Conservation (phyloP, 2,888 invertebrate species). For the Dicyrtomina minuta region DNA sequence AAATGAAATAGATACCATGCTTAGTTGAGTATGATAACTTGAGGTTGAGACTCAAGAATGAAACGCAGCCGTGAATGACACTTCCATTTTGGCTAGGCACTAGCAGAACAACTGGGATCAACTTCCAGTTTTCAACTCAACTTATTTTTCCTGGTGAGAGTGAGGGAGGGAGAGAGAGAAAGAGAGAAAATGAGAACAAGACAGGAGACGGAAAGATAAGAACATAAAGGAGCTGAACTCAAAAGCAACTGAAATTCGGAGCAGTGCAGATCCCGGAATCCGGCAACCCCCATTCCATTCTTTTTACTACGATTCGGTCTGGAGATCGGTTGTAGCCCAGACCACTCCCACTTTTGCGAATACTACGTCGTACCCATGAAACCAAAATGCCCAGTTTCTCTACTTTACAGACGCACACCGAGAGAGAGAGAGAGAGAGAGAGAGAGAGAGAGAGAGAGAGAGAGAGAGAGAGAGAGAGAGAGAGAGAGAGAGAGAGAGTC, state of each 20-base stretch:
- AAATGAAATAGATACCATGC: too few species aligned
- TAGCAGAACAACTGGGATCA: slow-evolving; percentile 23
- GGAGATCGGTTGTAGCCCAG: slow-evolving; percentile 51
- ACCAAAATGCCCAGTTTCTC: slow-evolving; percentile 17
- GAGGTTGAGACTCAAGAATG: neutral
- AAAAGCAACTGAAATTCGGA: slow-evolving; percentile 36
- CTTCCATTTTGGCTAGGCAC: slow-evolving; percentile 30
- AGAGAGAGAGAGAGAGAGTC: too few species aligned
- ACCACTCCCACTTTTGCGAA: slow-evolving; percentile 48
- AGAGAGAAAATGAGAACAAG: slow-evolving; percentile 36
- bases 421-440: too few species aligned
- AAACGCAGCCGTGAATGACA: slow-evolving; percentile 23
- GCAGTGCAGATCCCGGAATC: slow-evolving; percentile 42
- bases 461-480: too few species aligned
- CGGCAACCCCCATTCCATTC: slow-evolving; percentile 45
- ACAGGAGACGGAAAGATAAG: slow-evolving; percentile 27
- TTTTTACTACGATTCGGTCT: slow-evolving; percentile 52
- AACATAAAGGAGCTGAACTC: slow-evolving; percentile 32
- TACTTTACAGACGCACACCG: slow-evolving; percentile 31
- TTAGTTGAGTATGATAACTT: too few species aligned
- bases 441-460: too few species aligned
- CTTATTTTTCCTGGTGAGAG: slow-evolving; percentile 26
- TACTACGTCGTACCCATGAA: slow-evolving; percentile 37
- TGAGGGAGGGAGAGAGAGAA: slow-evolving; percentile 6
- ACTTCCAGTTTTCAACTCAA: slow-evolving; percentile 30